A percentile compares a stretch with the other conserved stretches of the same genome.
Conservation (phyloP, 2,888 invertebrate genomes). For the Noctua pronuba region DNA sequence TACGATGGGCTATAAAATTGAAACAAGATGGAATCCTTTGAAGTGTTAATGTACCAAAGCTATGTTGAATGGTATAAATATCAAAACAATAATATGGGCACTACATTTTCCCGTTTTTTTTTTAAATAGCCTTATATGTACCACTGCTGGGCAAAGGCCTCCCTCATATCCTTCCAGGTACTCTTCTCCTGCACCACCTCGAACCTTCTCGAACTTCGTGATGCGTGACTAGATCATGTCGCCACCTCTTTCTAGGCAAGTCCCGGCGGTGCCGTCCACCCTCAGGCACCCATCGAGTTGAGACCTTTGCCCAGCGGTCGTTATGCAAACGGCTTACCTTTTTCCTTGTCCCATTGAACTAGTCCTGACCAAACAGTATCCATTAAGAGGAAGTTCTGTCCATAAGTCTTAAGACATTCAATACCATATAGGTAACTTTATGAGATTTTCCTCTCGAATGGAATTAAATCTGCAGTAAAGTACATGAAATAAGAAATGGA, state of each 20-base stretch:
- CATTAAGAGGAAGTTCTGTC: background rate
- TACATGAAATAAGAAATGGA: conserved; percentile 48
- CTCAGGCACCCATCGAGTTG: too few species aligned
- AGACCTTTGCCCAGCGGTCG: too few species aligned
- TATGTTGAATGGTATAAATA: background rate
- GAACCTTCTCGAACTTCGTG: too few species aligned
- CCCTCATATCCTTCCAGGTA: too few species aligned
- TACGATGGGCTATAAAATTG: conserved; percentile 25
- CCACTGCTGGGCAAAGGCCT: too few species aligned
- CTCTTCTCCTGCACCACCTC: too few species aligned
- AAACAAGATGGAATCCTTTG: background rate
- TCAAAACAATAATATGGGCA: background rate
- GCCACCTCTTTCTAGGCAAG: too few species aligned
- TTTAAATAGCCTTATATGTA: too few species aligned
- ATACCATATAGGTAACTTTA: background rate
- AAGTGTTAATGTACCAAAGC: background rate
- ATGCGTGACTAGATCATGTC: too few species aligned
- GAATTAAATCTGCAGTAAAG: conserved; percentile 15
- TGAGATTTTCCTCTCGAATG: background rate
- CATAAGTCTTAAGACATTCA: conserved; percentile 4
- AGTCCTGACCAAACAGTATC: background rate
- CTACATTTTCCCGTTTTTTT: background rate
- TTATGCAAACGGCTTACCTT: too few species aligned
- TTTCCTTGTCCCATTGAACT: background rate
- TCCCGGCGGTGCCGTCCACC: too few species aligned